A percentile compares a stretch with the other conserved stretches of the same genome.
Evolutionary conservation across 2,888 invertebrate genomes (phyloP).

Genomic region (Macrosiphum euphorbiae): DNA sequence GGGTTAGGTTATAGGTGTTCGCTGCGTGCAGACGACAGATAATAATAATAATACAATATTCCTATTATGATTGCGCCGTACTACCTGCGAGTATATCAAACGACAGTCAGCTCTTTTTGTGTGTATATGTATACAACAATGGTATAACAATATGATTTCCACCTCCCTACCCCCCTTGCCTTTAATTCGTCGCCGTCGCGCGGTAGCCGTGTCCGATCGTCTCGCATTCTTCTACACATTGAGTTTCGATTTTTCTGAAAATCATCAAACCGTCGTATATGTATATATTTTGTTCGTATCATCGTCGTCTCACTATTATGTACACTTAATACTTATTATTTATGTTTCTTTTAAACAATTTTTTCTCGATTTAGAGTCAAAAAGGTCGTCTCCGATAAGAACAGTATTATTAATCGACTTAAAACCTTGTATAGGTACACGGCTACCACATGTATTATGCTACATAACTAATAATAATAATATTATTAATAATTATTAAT

Average conservation of each 20-base stretch:
- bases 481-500: no score
- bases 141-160: background rate
- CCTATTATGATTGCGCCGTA: background rate
- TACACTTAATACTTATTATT: background rate
- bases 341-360: background rate
- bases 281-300: background rate
- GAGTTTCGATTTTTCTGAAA: conserved; percentile 28
- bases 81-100: background rate
- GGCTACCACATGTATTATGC: background rate
- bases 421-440: background rate
- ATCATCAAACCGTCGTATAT: conserved; percentile 21
- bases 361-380: conserved; percentile 15
- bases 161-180: background rate
- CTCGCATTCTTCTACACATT: background rate
- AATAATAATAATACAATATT: conserved; percentile 1
- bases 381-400: background rate
- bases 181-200: conserved; percentile 13
- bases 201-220: conserved; percentile 35
- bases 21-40: background rate
- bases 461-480: background rate
- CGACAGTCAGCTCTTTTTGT: conserved; percentile 35
- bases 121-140: background rate
- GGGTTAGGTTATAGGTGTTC: conserved; percentile 11
- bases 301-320: background rate
- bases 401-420: background rate